Conservation (phyloP, 2,888 invertebrate species). For the Lasioglossum villosulum region DNA sequence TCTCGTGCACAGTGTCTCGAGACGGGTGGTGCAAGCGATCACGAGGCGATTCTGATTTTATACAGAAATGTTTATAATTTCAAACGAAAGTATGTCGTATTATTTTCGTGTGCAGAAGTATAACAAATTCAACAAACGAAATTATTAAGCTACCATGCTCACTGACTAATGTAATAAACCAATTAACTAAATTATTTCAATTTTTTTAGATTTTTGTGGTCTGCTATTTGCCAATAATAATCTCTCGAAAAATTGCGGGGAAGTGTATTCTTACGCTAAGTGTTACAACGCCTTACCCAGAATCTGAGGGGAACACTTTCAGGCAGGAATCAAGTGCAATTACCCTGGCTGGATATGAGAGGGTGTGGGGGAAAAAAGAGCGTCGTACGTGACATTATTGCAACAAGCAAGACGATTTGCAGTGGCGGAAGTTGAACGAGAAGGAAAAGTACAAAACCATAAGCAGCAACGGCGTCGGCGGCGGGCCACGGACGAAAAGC, state of each 20-base stretch:
- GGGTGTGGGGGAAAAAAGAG: conserved; percentile 11
- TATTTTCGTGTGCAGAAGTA: too few relatives aligned
- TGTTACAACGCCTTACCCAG: neutral
- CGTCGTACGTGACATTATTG: conserved; percentile 60
- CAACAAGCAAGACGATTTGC: conserved; percentile 56
- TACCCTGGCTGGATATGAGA: neutral
- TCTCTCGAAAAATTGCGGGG: too few relatives aligned
- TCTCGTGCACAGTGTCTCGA: too few relatives aligned
- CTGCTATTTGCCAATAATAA: neutral
- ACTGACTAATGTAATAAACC: too few relatives aligned
- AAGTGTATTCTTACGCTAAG: neutral
- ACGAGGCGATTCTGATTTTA: too few relatives aligned
- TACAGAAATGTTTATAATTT: neutral
- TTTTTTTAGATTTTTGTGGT: neutral
- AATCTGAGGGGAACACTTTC: neutral
- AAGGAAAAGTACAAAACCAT: conserved; percentile 41
- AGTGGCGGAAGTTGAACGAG: conserved; percentile 26
- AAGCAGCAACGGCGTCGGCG: conserved; percentile 34
- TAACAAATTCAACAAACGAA: too few relatives aligned
- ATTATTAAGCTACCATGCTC: too few relatives aligned
- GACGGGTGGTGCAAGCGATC: too few relatives aligned
- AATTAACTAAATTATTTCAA: too few relatives aligned
- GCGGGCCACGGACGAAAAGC: conserved; percentile 21
- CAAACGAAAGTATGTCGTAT: too few relatives aligned
- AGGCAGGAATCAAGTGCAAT: conserved; percentile 45